Evolutionary conservation across 2,797 vertebrate species (phyloP).

Genomic region (Takifugu rubripes): DNA sequence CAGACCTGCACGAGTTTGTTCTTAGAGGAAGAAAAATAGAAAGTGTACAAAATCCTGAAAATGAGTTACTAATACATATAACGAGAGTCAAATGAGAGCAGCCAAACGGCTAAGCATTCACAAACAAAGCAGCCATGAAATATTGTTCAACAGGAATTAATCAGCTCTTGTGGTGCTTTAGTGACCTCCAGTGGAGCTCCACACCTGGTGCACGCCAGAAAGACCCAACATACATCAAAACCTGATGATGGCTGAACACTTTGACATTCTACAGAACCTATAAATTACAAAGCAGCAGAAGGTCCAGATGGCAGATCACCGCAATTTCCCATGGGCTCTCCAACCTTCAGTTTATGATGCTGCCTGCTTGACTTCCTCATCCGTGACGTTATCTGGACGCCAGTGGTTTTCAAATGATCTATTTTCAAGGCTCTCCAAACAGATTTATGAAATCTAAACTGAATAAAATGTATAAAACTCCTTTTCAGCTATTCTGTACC

Average conservation of each 20-base stretch:
- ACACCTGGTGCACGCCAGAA: constrained; percentile 25
- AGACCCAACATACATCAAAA: neutral
- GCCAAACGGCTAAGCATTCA: too few relatives aligned
- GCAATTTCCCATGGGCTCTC: constrained; percentile 3
- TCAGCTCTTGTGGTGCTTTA: constrained; percentile 42
- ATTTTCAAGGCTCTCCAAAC: constrained; percentile 2
- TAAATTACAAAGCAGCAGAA: neutral
- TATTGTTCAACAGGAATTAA: constrained; percentile 4
- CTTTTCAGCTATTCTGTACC: constrained; percentile 9
- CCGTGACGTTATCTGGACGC: too few relatives aligned
- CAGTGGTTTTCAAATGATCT: neutral
- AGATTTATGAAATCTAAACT: neutral
- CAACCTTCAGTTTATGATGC: neutral
- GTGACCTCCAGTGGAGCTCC: constrained; percentile 67
- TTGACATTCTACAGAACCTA: neutral
- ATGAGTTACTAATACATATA: too few relatives aligned
- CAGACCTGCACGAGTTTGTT: too few relatives aligned
- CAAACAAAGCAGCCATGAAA: too few relatives aligned
- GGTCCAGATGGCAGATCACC: neutral
- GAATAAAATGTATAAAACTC: constrained; percentile 5
- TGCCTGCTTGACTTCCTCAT: too few relatives aligned
- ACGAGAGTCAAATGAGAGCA: too few relatives aligned
- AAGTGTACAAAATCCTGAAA: too few relatives aligned
- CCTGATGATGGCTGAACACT: constrained; percentile 6
- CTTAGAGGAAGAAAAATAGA: too few relatives aligned